phyloP scores from a whole-genome alignment of 2,113 vertebrate species.

The Salvator merianae region DNA sequence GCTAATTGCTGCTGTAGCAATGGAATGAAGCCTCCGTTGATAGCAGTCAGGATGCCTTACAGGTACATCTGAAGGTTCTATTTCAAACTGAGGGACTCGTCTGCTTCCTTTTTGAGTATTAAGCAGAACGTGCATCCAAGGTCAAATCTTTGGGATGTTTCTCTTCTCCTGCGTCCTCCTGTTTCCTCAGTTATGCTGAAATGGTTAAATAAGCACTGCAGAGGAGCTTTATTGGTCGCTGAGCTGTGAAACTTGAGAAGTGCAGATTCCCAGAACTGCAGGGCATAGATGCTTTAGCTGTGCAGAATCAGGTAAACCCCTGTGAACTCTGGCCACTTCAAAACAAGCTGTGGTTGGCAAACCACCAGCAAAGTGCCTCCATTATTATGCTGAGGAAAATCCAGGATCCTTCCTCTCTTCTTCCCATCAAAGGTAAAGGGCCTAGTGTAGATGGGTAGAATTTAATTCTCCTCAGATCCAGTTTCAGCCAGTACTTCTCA shows the following conservation, averaged over 20 bases:
- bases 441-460: fast-evolving
- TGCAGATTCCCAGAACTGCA: not conserved
- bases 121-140: not conserved
- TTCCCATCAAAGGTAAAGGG: not conserved
- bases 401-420: not conserved
- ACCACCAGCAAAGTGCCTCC: not conserved
- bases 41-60: not conserved
- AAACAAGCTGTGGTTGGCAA: not conserved
- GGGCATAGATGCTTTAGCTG: not conserved
- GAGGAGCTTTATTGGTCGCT: not conserved
- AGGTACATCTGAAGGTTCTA: not conserved
- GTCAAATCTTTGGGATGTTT: not conserved
- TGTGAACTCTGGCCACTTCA: not conserved
- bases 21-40: not conserved
- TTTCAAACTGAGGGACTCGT: not conserved
- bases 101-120: slow-evolving; percentile 1
- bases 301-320: not conserved
- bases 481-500: not conserved
- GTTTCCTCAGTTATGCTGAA: not conserved
- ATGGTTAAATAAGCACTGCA: not conserved
- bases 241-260: slow-evolving; percentile 10
- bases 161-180: not conserved
- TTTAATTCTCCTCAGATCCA: not conserved
- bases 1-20: not conserved
- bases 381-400: not conserved